Percentiles rank a stretch among this genome's conserved stretches.
Conservation (phyloP, 1,140 invertebrate species). For the Drosophila eugracilis region DNA sequence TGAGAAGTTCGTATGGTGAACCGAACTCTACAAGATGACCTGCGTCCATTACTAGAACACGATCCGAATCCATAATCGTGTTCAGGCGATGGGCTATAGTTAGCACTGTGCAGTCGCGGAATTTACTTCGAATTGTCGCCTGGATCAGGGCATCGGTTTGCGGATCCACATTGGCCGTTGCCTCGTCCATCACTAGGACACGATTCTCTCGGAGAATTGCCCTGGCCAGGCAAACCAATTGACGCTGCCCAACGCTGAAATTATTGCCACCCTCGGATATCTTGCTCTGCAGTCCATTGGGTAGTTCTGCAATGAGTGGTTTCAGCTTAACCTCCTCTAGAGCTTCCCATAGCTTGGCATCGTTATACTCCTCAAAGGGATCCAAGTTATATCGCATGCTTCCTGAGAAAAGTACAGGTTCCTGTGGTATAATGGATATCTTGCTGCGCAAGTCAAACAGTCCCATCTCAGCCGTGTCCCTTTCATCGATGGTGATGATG, state of each 20-base stretch:
- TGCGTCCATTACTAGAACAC: conserved; percentile 62
- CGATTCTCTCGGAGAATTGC: conserved; percentile 90
- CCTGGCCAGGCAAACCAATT: conserved; percentile 89
- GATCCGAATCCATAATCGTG: conserved; percentile 67
- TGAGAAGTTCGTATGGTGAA: conserved; percentile 87
- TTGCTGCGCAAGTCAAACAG: conserved; percentile 87
- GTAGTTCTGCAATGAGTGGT: conserved; percentile 80
- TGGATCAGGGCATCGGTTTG: conserved; percentile 90
- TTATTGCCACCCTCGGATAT: conserved; percentile 88
- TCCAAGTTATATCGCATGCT: conserved; percentile 90
- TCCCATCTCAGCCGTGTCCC: conserved; percentile 87
- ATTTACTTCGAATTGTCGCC: conserved; percentile 85
- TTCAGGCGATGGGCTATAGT: conserved; percentile 66
- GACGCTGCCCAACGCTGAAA: conserved; percentile 91
- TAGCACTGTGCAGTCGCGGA: conserved; percentile 56
- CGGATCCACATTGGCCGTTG: conserved; percentile 87
- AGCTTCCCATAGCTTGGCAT: conserved; percentile 92
- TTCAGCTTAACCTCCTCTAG: conserved; percentile 91
- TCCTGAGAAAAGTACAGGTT: conserved; percentile 89
- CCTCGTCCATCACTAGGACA: conserved; percentile 88
- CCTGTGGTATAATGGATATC: conserved; percentile 90
- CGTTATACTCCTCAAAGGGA: conserved; percentile 90
- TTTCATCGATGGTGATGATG: conserved; percentile 87
- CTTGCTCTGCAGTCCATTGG: conserved; percentile 85
- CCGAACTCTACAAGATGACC: conserved; percentile 59